These are phyloP conservation scores for Eretmochelys imbricata DNA, from an alignment of 2,113 vertebrate genomes.

Conservation along the genomic window DNA sequence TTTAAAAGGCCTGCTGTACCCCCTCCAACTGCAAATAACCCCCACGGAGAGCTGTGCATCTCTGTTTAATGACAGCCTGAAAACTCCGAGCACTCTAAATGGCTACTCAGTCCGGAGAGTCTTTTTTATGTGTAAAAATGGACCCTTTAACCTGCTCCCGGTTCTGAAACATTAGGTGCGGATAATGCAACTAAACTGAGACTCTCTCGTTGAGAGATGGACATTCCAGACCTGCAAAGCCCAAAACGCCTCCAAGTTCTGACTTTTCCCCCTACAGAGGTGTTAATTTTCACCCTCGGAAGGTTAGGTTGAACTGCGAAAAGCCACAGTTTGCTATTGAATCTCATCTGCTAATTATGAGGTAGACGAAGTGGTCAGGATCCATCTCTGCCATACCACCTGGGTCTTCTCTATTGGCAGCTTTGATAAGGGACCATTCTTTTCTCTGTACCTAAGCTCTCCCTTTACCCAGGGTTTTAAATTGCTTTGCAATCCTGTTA, in stretches of 20 bases:
- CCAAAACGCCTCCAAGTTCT: not conserved
- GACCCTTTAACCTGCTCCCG: rapidly evolving
- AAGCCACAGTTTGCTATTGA: conserved; percentile 66
- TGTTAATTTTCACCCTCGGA: conserved; percentile 82
- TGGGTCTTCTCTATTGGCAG: conserved; percentile 84
- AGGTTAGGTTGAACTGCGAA: conserved; percentile 80
- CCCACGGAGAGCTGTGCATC: rapidly evolving
- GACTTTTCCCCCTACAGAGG: conserved; percentile 78
- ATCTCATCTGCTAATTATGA: conserved; percentile 71
- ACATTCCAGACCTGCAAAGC: not conserved
- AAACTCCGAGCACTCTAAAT: rapidly evolving
- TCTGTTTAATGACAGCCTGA: rapidly evolving
- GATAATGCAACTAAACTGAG: rapidly evolving
- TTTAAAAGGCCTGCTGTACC: rapidly evolving
- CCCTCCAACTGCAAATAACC: not conserved
- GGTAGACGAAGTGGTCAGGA: conserved; percentile 58
- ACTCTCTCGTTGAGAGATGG: not conserved
- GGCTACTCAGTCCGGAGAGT: not conserved
- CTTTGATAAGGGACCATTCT: conserved; percentile 84
- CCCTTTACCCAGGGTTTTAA: conserved; percentile 89
- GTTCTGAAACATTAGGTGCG: not conserved
- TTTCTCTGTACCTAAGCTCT: conserved; percentile 60
- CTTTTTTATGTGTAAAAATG: not conserved
- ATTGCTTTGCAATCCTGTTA: conserved; percentile 87
- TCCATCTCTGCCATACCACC: conserved; percentile 80